Base-by-base conservation (phyloP, 1,140 invertebrate genomes). In the Drosophila melanica region DNA sequence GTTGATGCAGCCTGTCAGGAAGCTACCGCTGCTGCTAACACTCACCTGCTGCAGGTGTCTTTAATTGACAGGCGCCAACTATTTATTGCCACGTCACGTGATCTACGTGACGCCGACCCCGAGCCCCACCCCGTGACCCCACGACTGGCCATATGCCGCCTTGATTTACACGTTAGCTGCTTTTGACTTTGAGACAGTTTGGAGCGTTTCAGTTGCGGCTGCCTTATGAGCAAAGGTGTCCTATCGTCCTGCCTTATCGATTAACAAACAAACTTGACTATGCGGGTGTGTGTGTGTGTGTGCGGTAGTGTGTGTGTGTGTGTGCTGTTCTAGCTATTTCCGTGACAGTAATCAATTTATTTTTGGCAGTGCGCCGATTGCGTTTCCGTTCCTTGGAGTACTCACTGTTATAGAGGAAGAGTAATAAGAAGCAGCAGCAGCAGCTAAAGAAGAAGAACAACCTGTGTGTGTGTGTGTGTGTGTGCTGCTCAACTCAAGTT, bases 341-440 rank as follows among this genome's bases (percentile, higher is more conserved):
- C 89, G 89, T 90, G 89, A 90, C 89, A 90, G 89, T 90, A 90
- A 90, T 90, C 89, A 90, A 90, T 90, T 90, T 90, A 90, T 90
- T 90, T 90, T 90, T 90, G 85, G 85, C 90, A 90, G 81, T 79
- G 64, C 81, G 69, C 82, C 79, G 77, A 90, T 90, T 87, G 77
- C 84, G 78, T 90, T 90, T 90, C 81, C 80, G 84, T 53, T 75
- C 51, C 67, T 54, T 39, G 41, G 50, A 51, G 51, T 47, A 30
- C 50, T 39, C 47, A 27, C 53, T 37, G 23, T 30, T 33, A 8
- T 1, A 50, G 27, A 27, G 27, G 27, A 27, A 7, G 27, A 27
- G 27, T 27, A 27, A 7, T 7, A 27, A 27, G 9, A 35, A 35
- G 9, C 18, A 18, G 20, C 18, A 11, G 8, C 23, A 23, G 18